These are phyloP conservation scores for Asarcornis scutulata DNA, from an alignment of 2,113 vertebrate genomes.

Conservation along the genomic window DNA sequence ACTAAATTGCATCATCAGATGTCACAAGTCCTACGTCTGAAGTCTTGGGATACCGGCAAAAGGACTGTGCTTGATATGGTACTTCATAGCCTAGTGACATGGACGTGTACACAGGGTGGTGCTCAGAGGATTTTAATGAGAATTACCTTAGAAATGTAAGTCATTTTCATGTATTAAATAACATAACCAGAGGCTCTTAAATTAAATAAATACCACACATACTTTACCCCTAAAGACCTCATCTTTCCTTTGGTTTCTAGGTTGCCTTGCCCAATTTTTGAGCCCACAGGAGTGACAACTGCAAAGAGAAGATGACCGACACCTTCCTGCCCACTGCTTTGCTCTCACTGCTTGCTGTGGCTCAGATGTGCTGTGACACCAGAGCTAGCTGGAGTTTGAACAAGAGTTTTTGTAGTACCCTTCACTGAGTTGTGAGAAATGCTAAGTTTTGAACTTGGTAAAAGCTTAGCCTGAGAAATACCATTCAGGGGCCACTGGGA, in stretches of 20 bases:
- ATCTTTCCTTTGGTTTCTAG: background rate
- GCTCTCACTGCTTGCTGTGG: background rate
- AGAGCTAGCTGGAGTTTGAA: background rate
- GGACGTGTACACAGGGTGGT: background rate
- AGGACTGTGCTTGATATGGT: background rate
- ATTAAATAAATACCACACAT: background rate
- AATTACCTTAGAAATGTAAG: constrained; percentile 27
- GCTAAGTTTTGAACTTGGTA: background rate
- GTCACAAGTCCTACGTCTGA: background rate
- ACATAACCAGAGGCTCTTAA: constrained; percentile 3
- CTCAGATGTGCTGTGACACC: fast-evolving
- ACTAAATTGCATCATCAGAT: background rate
- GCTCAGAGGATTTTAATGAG: constrained; percentile 29
- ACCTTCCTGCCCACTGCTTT: fast-evolving
- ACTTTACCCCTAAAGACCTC: background rate
- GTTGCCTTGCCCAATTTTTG: background rate
- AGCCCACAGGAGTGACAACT: background rate
- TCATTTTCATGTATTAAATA: constrained; percentile 35
- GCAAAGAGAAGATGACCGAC: background rate
- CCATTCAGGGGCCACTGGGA: fast-evolving
- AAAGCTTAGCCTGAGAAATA: background rate
- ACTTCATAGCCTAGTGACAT: background rate
- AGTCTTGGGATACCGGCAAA: background rate
- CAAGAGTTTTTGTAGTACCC: background rate
- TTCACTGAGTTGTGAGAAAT: background rate